phyloP scores from a whole-genome alignment of 2,888 invertebrate genomes.

The Caenorhabditis japonica region DNA sequence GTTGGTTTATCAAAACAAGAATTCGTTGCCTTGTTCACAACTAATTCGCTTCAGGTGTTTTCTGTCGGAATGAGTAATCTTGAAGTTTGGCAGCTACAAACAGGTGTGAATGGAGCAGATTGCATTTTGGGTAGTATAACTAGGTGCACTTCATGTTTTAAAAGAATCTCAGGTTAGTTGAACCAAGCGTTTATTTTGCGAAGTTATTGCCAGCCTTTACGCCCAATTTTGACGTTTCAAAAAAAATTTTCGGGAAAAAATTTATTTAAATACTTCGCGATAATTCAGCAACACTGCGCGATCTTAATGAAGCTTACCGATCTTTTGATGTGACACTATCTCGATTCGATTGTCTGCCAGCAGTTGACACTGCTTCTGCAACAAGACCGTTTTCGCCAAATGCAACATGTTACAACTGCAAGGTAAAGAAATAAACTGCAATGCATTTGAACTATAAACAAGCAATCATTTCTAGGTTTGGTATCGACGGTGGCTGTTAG shows the following conservation, averaged over 20 bases:
- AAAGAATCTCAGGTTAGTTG: constrained; percentile 40
- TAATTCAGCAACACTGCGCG: constrained; percentile 39
- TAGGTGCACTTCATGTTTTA: constrained; percentile 56
- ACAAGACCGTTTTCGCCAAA: constrained; percentile 77
- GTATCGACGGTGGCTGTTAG: constrained; percentile 75
- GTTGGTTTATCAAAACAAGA: constrained; percentile 33
- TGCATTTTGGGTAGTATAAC: constrained; percentile 52
- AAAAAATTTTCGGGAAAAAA: too few species aligned
- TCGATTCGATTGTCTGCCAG: constrained; percentile 73
- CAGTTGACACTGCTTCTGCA: constrained; percentile 71
- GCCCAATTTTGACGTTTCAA: too few species aligned
- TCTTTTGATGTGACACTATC: constrained; percentile 60
- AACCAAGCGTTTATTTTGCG: too few species aligned
- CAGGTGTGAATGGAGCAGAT: constrained; percentile 48
- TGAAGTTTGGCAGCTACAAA: constrained; percentile 23
- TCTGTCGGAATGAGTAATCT: constrained; percentile 27
- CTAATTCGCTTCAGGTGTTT: constrained; percentile 26
- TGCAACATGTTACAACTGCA: constrained; percentile 74
- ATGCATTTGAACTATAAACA: neutral
- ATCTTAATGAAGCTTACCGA: constrained; percentile 56
- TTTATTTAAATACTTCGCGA: too few species aligned
- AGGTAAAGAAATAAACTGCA: constrained; percentile 60
- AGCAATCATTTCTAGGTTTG: constrained; percentile 71
- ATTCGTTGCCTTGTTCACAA: neutral
- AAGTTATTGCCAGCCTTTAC: neutral